Evolutionary conservation across 30 jellyfish, hydroid and myxozoan genomes (phyloP).

Genomic region (Sanderia malayensis): DNA sequence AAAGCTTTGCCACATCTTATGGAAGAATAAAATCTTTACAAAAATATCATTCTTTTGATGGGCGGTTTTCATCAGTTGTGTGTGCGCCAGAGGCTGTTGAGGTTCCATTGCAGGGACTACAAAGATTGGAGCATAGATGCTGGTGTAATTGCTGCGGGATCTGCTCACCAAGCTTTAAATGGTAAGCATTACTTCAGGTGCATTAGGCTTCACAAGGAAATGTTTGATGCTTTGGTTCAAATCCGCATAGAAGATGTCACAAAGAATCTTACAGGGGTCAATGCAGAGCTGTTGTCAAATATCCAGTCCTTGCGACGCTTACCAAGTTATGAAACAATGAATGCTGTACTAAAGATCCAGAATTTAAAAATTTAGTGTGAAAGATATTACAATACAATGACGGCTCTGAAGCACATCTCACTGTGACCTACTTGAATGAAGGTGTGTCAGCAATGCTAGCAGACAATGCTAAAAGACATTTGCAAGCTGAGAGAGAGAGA

Average conservation of each 20-base stretch:
- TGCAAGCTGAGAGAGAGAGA: slow-evolving; percentile 35
- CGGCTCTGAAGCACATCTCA: slow-evolving; percentile 10
- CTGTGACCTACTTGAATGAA: slow-evolving; percentile 29
- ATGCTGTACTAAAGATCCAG: neutral
- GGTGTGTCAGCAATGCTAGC: slow-evolving; percentile 41
- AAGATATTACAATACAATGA: too few relatives aligned
- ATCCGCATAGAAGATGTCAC: slow-evolving; percentile 8
- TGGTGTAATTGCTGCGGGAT: slow-evolving; percentile 23
- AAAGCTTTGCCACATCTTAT: neutral
- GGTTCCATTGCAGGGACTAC: slow-evolving; percentile 44
- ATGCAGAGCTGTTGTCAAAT: neutral
- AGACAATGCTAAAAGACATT: slow-evolving; percentile 20
- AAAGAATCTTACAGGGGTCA: neutral
- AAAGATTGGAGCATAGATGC: slow-evolving; percentile 46
- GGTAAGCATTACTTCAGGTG: slow-evolving; percentile 34
- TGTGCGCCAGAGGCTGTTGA: slow-evolving; percentile 26
- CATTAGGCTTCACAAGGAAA: neutral
- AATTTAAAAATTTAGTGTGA: neutral
- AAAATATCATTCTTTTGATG: slow-evolving; percentile 9
- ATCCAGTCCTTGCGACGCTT: too few relatives aligned
- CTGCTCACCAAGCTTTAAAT: slow-evolving; percentile 24
- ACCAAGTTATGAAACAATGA: neutral
- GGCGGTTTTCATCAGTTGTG: slow-evolving; percentile 52
- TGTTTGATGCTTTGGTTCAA: slow-evolving; percentile 34
- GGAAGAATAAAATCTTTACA: slow-evolving; percentile 1